A percentile compares a stretch with the other conserved stretches of the same genome.
Evolutionary conservation across 2,888 invertebrate species (phyloP).

Genomic region (Anarsia innoxiella): DNA sequence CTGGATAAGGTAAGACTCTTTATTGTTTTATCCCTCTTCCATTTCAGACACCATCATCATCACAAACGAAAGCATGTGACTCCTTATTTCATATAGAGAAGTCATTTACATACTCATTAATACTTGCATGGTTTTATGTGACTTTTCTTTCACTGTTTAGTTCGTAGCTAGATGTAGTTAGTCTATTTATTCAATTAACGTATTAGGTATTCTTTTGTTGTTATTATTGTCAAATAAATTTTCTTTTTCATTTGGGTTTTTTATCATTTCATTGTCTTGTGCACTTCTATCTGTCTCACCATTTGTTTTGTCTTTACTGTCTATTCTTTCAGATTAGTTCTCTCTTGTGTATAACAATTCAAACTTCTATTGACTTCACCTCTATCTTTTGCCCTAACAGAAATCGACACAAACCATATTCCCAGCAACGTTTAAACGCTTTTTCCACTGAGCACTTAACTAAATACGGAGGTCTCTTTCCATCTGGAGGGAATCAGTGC

Average conservation of each 20-base stretch:
- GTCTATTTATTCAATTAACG: slow-evolving; percentile 12
- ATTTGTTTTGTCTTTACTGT: slow-evolving; percentile 1
- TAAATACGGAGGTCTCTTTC: slow-evolving; percentile 67
- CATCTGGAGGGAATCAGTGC: slow-evolving; percentile 65
- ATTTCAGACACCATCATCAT: slow-evolving; percentile 61
- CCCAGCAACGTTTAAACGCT: slow-evolving; percentile 71
- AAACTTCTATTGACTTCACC: slow-evolving; percentile 37
- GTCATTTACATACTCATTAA: slow-evolving; percentile 11
- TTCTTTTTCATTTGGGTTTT: slow-evolving; percentile 5
- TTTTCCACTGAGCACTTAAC: slow-evolving; percentile 70
- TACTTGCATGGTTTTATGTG: slow-evolving; percentile 12
- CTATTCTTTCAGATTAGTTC: slow-evolving; percentile 10
- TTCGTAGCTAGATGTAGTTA: slow-evolving; percentile 12
- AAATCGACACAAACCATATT: slow-evolving; percentile 71
- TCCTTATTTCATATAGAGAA: slow-evolving; percentile 50
- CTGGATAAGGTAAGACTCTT: slow-evolving; percentile 36
- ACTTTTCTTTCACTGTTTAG: slow-evolving; percentile 6
- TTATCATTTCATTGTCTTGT: slow-evolving; percentile 1
- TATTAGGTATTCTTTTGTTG: slow-evolving; percentile 7
- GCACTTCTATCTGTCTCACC: not conserved
- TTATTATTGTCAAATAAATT: slow-evolving; percentile 8
- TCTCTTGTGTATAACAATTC: slow-evolving; percentile 15
- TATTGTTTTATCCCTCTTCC: slow-evolving; percentile 36
- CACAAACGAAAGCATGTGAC: slow-evolving; percentile 59
- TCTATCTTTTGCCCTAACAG: slow-evolving; percentile 65